phyloP scores from a whole-genome alignment of 2,113 vertebrate species.

The Xenus cinereus region DNA sequence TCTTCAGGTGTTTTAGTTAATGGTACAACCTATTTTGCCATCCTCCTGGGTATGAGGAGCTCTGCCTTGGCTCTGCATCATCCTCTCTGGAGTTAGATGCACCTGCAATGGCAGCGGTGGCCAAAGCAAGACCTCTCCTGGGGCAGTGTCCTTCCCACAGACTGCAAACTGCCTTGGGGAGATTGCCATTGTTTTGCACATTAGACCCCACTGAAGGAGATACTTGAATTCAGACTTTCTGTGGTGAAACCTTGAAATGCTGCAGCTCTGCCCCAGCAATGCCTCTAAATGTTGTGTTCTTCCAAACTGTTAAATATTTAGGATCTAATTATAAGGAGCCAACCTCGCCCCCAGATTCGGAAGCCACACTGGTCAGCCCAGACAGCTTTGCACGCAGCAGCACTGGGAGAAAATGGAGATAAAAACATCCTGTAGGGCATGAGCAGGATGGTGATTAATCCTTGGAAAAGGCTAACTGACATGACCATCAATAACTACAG shows the following conservation, averaged over 20 bases:
- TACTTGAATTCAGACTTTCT: not conserved
- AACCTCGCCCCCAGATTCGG: not conserved
- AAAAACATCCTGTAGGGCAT: constrained; percentile 61
- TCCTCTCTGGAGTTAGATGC: not conserved
- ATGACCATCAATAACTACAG: constrained; percentile 71
- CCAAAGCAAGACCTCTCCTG: not conserved
- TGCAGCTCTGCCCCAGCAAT: not conserved
- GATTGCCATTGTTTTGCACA: not conserved
- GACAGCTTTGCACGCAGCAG: not conserved
- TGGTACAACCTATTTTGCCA: not conserved
- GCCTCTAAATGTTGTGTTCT: not conserved
- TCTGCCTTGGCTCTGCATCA: not conserved
- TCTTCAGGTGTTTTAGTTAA: not conserved
- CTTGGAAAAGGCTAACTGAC: constrained; percentile 69
- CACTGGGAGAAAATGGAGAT: constrained; percentile 39
- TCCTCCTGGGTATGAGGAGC: not conserved
- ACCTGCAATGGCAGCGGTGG: not conserved
- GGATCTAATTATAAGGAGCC: not conserved
- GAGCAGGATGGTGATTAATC: constrained; percentile 66
- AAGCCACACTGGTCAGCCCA: not conserved
- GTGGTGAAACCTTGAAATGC: not conserved
- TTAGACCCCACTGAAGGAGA: not conserved
- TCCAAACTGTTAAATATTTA: not conserved
- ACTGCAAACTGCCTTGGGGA: not conserved
- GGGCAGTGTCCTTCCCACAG: not conserved